Base-by-base conservation (phyloP, 2,888 invertebrate species). In the Oxytorus armatus region DNA sequence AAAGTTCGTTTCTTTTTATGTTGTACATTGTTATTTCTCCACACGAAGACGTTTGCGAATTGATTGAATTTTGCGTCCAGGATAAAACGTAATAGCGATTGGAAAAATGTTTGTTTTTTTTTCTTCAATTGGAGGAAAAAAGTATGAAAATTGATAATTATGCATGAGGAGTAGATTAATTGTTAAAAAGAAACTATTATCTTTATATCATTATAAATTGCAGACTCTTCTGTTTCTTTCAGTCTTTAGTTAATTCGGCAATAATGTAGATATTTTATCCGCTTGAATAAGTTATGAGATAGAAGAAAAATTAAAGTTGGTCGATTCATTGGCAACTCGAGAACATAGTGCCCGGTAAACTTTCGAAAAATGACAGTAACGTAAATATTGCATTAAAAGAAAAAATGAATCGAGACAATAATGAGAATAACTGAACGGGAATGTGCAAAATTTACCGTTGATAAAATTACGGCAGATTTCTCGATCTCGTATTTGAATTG, bases 241-340 rank as follows among this genome's bases (percentile, higher is more conserved):
- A 74, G 73, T 74, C 73, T 74, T 74, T 10, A 11, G 21, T 55
- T 74, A 74, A 74, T 74, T 74, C 73, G 73, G 73, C 65, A 74
- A 65, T 59, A 39, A 36, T 7, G 11, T 70, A 39, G 53, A 65
- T 55, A 29, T 65, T 18, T 33, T 2, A 57, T 55, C 18, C 10
- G 18, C n/a, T 65, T 47, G 16, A 10, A 29, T 23, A 36, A 21
- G 10, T 16, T 21, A 11, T 21, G 61, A 29, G 18, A 33, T 8
- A 10, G 42, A 42, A 73, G 39, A 29, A 33, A 8, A 29, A 73
- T 14, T 18, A 47, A 53, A 18, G 1, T 63, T 73, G 63, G 51
- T 72, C 61, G 18, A 51, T 65, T 42, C 44, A 4, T 73, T 73
- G 73, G 73, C 73, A 18, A 73, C 53, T 73, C 53, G 73, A 65